Evolutionary conservation across 1,140 invertebrate genomes (phyloP).

Genomic region (Macrobrachium rosenbergii): DNA sequence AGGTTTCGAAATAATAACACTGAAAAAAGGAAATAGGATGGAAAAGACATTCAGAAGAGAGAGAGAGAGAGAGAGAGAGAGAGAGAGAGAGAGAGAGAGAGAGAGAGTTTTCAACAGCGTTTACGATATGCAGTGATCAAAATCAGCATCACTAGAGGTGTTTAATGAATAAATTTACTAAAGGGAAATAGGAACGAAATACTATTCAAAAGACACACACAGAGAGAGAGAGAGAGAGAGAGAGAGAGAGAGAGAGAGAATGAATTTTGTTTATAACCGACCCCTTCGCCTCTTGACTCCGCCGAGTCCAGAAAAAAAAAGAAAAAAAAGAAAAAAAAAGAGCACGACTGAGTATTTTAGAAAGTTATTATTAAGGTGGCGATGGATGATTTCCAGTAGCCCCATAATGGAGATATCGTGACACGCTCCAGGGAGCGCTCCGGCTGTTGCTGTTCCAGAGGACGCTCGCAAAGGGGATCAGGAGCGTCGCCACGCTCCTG

Average conservation of each 20-base stretch:
- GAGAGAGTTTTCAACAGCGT: not conserved
- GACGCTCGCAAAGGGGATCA: slow-evolving; percentile 2
- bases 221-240: slow-evolving; percentile 12
- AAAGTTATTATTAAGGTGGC: slow-evolving; percentile 56
- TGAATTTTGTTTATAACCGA: not conserved
- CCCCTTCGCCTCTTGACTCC: not conserved
- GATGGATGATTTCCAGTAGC: slow-evolving; percentile 54
- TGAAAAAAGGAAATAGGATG: too few species aligned
- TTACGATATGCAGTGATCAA: too few species aligned
- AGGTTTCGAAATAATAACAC: too few species aligned
- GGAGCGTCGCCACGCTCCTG: not conserved
- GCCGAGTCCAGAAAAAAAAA: not conserved
- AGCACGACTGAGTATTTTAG: slow-evolving; percentile 42
- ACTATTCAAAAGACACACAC: not conserved
- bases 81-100: not conserved
- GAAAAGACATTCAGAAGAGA: too few species aligned
- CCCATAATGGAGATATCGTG: slow-evolving; percentile 45
- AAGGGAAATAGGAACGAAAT: not conserved
- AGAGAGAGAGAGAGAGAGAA: slow-evolving; percentile 39
- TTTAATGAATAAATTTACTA: not conserved
- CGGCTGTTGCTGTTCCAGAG: slow-evolving; percentile 3
- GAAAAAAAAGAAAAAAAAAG: slow-evolving; percentile 1
- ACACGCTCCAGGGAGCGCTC: slow-evolving; percentile 26
- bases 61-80: not conserved
- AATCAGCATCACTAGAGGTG: too few species aligned